A percentile compares a stretch with the other conserved stretches of the same genome.
Conservation (phyloP, 2,888 invertebrate species). For the Xestia c-nigrum region DNA sequence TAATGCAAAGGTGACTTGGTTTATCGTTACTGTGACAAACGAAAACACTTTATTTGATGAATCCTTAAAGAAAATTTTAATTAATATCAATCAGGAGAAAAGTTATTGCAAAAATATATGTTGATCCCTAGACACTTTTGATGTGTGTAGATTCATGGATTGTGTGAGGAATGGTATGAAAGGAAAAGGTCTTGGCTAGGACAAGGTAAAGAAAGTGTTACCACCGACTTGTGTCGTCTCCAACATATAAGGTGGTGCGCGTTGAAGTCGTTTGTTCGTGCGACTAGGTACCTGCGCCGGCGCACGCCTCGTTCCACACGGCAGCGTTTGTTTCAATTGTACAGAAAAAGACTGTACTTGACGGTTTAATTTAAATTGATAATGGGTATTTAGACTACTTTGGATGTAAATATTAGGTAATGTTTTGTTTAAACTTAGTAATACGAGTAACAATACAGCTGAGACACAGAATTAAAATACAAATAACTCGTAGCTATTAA, state of each 20-base stretch:
- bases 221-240: neutral
- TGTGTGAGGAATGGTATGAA: neutral
- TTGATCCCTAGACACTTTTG: too few relatives aligned
- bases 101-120: too few relatives aligned
- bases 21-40: too few relatives aligned
- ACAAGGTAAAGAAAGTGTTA: neutral
- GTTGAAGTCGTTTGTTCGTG: slow-evolving; percentile 59
- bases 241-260: slow-evolving; percentile 48
- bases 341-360: slow-evolving; percentile 45
- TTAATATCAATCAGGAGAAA: too few relatives aligned
- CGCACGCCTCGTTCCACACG: slow-evolving; percentile 76
- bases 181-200: neutral
- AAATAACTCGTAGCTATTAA: neutral
- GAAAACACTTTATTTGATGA: too few relatives aligned
- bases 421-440: neutral
- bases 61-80: too few relatives aligned
- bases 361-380: slow-evolving; percentile 39
- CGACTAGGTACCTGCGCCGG: slow-evolving; percentile 72
- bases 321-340: slow-evolving; percentile 40
- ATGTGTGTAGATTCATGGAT: neutral
- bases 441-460: too few relatives aligned
- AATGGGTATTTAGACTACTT: slow-evolving; percentile 9
- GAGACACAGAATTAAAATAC: too few relatives aligned
- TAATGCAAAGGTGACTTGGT: too few relatives aligned
- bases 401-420: neutral